phyloP scores from a whole-genome alignment of 2,797 vertebrate genomes.

The Limnodromus scolopaceus region DNA sequence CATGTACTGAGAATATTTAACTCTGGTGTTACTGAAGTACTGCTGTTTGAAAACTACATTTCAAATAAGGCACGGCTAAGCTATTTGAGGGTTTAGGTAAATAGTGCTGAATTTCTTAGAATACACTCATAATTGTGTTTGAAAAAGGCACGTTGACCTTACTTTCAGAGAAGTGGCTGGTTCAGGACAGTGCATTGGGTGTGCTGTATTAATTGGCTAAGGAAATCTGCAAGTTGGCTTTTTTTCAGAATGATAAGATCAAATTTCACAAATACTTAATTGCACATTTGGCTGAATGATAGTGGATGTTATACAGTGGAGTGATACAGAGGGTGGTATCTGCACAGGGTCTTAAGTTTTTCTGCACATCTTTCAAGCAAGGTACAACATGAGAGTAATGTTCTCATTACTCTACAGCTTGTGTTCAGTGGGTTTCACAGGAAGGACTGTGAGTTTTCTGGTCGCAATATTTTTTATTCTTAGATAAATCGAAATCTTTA shows the following conservation, averaged over 20 bases:
- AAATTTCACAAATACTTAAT: not conserved
- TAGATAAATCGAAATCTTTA: not conserved
- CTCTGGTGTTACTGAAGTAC: not conserved
- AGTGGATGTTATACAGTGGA: not conserved
- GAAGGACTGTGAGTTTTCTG: not conserved
- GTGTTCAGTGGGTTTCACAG: not conserved
- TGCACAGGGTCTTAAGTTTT: not conserved
- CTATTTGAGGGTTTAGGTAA: not conserved
- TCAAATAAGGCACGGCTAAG: not conserved
- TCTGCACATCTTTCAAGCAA: not conserved
- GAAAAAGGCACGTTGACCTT: constrained; percentile 1
- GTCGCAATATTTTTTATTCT: not conserved
- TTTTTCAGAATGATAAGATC: not conserved
- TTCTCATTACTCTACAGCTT: not conserved
- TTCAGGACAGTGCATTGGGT: not conserved
- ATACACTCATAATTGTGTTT: not conserved
- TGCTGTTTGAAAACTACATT: not conserved
- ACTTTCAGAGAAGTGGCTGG: constrained; percentile 3
- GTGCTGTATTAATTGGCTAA: constrained; percentile 9
- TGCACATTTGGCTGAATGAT: not conserved
- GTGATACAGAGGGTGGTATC: not conserved
- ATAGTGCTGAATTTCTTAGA: not conserved
- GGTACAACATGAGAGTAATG: not conserved
- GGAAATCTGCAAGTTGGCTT: not conserved
- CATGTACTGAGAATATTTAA: not conserved